These are phyloP conservation scores for Aphelenchoides avenae DNA, from an alignment of 1,140 invertebrate genomes.

Conservation along the genomic window DNA sequence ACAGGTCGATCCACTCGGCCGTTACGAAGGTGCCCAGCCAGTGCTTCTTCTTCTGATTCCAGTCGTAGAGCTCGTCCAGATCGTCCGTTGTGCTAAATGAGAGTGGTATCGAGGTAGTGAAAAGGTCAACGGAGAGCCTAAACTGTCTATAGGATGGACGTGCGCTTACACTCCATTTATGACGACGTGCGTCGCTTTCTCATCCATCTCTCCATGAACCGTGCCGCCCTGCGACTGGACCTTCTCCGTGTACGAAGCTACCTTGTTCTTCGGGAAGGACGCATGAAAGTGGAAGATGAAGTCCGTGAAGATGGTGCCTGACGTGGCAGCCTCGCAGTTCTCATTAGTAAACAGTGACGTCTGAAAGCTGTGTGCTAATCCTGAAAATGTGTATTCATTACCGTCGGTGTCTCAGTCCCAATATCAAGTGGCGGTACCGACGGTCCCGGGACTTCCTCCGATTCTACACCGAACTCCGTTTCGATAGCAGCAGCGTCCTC, in stretches of 20 bases:
- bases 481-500: too few species aligned
- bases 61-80: slow-evolving; percentile 17
- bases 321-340: neutral
- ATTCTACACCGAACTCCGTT: too few species aligned
- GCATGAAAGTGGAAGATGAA: slow-evolving; percentile 9
- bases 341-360: neutral
- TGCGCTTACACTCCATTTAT: slow-evolving; percentile 30
- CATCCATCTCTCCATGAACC: slow-evolving; percentile 13
- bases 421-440: neutral
- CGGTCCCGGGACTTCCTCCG: neutral
- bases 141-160: too few species aligned
- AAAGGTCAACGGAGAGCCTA: too few species aligned
- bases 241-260: slow-evolving; percentile 17
- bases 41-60: slow-evolving; percentile 23
- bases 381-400: neutral
- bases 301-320: slow-evolving; percentile 2
- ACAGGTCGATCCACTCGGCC: slow-evolving; percentile 33
- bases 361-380: too few species aligned
- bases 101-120: too few species aligned
- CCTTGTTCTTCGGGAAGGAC: neutral
- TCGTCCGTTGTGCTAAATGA: slow-evolving; percentile 30
- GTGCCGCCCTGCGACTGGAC: slow-evolving; percentile 25
- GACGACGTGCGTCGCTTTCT: slow-evolving; percentile 31
- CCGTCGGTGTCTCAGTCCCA: neutral
- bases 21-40: slow-evolving; percentile 29